phyloP scores from a whole-genome alignment of 2,888 invertebrate genomes.

The Pecten maximus region DNA sequence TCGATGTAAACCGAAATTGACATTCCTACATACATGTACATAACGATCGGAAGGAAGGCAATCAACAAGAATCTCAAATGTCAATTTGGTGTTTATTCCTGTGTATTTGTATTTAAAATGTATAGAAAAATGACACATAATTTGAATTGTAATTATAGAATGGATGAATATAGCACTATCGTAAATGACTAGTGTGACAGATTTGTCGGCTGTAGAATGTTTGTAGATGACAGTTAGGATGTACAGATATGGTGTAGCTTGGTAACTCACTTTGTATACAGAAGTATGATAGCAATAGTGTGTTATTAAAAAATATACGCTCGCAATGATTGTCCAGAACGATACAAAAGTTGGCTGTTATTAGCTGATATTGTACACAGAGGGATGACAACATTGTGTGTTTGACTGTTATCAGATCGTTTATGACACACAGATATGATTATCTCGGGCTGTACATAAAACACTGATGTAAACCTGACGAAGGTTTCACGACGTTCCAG shows the following conservation, averaged over 20 bases:
- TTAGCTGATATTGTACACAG: too few relatives aligned
- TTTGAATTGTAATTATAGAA: background rate
- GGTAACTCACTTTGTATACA: background rate
- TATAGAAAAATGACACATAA: background rate
- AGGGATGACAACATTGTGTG: too few relatives aligned
- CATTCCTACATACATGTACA: background rate
- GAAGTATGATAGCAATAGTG: background rate
- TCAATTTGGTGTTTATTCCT: background rate
- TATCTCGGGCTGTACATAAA: too few relatives aligned
- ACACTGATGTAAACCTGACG: too few relatives aligned
- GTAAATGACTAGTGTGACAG: background rate
- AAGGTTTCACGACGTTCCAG: too few relatives aligned
- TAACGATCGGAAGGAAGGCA: background rate
- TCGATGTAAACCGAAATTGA: background rate
- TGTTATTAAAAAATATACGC: background rate
- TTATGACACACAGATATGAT: too few relatives aligned
- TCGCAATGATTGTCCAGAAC: too few relatives aligned
- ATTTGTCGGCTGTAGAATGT: background rate
- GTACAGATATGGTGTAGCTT: background rate
- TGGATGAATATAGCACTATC: background rate
- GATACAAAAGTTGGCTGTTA: too few relatives aligned
- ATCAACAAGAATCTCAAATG: background rate
- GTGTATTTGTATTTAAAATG: background rate
- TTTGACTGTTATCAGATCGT: too few relatives aligned
- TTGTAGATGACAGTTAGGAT: background rate